Evolutionary conservation across 2,888 invertebrate genomes (phyloP), one percentile per base, ranked within the genome.

Genomic region (Adelognathus sp.): DNA sequence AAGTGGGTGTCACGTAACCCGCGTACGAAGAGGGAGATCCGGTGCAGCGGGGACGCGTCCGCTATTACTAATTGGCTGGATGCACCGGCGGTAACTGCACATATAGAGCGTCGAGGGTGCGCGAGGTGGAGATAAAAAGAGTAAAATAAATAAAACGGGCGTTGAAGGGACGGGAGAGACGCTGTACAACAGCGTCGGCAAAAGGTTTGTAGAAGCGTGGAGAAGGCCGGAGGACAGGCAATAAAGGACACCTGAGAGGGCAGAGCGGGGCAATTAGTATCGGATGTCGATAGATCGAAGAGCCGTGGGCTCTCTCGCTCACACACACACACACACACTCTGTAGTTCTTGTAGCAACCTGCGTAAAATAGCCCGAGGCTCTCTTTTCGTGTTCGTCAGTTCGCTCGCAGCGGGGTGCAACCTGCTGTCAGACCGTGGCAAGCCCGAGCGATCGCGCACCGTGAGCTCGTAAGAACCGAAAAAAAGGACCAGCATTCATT

Each of bases 231-330:
- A 66, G 58, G 52, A 69, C 52, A 63, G 70, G 21, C 75, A 74
- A 82, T 76, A 82, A 84, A 83, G 79, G 84, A 81, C 76, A 80
- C 82, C 80, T 79, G 78, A 77, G 80, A 81, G 66, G 76, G 67
- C 77, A 46, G 63, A 82, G 70, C 80, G 64, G 85, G 88, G 86
- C 88, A 89, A 90, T 90, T 88, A 89, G 90, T 90, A 88, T 90
- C 89, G 84, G 83, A 88, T 90, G 88, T 88, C 90, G 87, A 88
- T 86, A 79, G 83, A 85, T 84, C 76, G 77, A 67, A 79, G 74
- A 29, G 46, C 27, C 50, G 52, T 60, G 52, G 27, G 7, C n/a
- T 70, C 27, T 33, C 16, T 14, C n/a, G n/a, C 27, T 71, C n/a
- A 39, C 39, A 41, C 41, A 16, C 7, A 18, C 41, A 16, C 7